Percentiles rank a stretch among this genome's conserved stretches.
These are phyloP conservation scores for Palythoa grandis DNA, from an alignment of 92 coral and sea anemone species.

Conservation along the genomic window DNA sequence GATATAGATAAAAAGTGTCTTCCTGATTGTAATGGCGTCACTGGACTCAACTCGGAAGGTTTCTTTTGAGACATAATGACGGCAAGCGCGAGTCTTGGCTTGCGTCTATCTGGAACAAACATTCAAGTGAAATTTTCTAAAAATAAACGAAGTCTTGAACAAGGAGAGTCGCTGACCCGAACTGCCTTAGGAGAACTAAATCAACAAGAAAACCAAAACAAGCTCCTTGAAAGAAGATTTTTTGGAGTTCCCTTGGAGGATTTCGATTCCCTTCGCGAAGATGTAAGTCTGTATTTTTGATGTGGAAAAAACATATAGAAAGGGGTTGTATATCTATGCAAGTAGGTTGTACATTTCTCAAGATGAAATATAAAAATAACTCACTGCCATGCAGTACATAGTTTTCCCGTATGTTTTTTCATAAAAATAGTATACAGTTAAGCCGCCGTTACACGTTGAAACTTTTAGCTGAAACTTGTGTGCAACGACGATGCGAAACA, in stretches of 20 bases:
- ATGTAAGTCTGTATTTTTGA: conserved; percentile 64
- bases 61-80: conserved; percentile 61
- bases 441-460: too few relatives aligned
- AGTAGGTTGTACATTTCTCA: conserved; percentile 25
- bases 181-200: not conserved
- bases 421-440: not conserved
- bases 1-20: conserved; percentile 1
- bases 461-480: too few relatives aligned
- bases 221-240: conserved; percentile 4
- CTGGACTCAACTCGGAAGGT: not conserved
- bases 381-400: not conserved
- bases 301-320: not conserved
- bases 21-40: conserved; percentile 3
- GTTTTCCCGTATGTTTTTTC: not conserved
- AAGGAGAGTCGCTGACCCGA: conserved; percentile 16
- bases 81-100: conserved; percentile 81
- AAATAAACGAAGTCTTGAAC: not conserved
- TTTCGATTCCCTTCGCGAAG: conserved; percentile 68
- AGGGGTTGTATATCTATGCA: not conserved
- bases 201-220: conserved; percentile 7
- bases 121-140: conserved; percentile 23
- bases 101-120: conserved; percentile 2
- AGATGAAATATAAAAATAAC: not conserved
- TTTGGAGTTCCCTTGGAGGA: conserved; percentile 72
- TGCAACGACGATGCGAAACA: too few relatives aligned